phyloP scores from a whole-genome alignment of 2,888 invertebrate genomes.

The Drepanosiphum platanoidis region DNA sequence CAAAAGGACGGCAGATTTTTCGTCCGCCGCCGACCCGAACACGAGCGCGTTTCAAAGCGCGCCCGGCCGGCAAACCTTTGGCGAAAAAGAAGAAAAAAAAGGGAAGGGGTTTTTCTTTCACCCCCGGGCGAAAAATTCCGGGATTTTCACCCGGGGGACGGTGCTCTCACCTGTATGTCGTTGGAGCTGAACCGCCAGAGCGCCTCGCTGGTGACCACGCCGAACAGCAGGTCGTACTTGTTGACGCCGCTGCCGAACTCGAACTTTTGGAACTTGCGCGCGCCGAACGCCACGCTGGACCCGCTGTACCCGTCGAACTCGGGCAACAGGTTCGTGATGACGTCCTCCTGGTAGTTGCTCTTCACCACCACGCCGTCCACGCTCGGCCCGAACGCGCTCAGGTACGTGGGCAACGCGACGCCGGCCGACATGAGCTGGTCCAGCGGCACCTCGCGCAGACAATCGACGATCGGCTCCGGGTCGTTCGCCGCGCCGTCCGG shows the following conservation, averaged over 20 bases:
- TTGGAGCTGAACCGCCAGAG: conserved; percentile 76
- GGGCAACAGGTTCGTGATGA: conserved; percentile 74
- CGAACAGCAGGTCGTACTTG: conserved; percentile 86
- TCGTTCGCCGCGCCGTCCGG: conserved; percentile 80
- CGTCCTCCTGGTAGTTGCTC: conserved; percentile 84
- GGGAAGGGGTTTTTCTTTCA: no score
- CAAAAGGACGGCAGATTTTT: no score
- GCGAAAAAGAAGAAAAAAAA: no score
- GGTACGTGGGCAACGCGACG: conserved; percentile 82
- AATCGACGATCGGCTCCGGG: conserved; percentile 83
- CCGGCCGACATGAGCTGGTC: conserved; percentile 80
- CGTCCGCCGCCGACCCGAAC: no score
- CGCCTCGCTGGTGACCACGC: conserved; percentile 92
- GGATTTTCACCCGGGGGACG: no score
- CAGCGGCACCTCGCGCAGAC: conserved; percentile 79
- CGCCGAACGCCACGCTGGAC: conserved; percentile 60
- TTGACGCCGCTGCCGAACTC: conserved; percentile 70
- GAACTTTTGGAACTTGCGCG: conserved; percentile 60
- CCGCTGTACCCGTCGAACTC: conserved; percentile 62
- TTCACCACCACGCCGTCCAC: conserved; percentile 94
- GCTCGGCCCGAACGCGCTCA: conserved; percentile 91
- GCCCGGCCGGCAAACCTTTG: no score
- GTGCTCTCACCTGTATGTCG: conserved; percentile 65
- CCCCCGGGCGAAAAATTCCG: no score
- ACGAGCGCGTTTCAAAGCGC: no score